Percentiles rank a stretch among this genome's conserved stretches.
These are phyloP conservation scores for Cyclargus thomasi DNA, from an alignment of 1,140 invertebrate genomes.

Conservation along the genomic window DNA sequence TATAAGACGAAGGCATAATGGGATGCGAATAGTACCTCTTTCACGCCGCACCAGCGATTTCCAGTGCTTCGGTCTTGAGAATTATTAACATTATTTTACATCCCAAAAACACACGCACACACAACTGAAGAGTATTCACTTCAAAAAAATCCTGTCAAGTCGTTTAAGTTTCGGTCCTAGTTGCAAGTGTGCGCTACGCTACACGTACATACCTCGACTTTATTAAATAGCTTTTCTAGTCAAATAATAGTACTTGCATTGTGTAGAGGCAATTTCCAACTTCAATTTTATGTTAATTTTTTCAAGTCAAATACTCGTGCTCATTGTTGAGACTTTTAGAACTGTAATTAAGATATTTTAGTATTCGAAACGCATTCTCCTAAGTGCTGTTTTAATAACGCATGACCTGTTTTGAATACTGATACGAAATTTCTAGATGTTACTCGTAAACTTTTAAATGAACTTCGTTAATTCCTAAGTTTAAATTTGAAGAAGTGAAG, in stretches of 20 bases:
- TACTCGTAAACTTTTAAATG: no score
- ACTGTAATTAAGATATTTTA: constrained; percentile 6
- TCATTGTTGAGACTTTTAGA: neutral
- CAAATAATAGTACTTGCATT: neutral
- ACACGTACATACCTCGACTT: neutral
- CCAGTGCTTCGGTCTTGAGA: no score
- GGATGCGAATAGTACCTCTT: no score
- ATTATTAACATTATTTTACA: no score
- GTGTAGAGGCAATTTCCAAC: neutral
- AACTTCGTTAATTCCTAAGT: no score
- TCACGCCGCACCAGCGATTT: no score
- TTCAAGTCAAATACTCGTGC: neutral
- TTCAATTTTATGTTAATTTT: neutral
- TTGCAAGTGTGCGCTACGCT: neutral
- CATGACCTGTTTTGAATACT: neutral
- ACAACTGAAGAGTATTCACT: neutral
- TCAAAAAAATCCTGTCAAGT: neutral
- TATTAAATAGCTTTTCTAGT: neutral
- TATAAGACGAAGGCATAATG: no score
- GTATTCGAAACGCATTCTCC: neutral
- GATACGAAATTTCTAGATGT: no score
- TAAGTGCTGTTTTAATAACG: neutral
- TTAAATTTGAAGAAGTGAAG: no score
- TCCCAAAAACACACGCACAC: no score
- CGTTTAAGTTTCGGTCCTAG: neutral